Evolutionary conservation across 1,140 invertebrate species (phyloP).

Genomic region (Popillia japonica): DNA sequence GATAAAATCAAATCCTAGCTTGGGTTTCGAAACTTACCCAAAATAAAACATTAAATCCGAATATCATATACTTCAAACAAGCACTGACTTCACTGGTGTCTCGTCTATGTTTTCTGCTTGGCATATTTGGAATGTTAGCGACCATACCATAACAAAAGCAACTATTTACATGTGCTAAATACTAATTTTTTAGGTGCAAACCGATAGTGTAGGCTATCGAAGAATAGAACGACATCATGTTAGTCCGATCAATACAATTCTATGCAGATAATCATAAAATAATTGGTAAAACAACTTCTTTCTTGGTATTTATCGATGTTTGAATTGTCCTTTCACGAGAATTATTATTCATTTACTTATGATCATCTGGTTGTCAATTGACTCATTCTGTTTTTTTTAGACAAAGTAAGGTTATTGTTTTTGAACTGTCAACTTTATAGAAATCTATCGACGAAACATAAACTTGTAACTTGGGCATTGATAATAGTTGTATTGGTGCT

Average conservation of each 20-base stretch:
- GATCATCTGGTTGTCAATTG: neutral
- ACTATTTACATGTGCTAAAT: slow-evolving; percentile 7
- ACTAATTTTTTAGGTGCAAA: neutral
- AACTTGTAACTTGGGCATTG: too few relatives aligned
- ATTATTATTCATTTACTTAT: neutral
- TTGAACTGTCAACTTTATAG: neutral
- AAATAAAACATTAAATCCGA: slow-evolving; percentile 96
- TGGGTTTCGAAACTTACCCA: slow-evolving; percentile 73
- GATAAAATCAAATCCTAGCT: neutral
- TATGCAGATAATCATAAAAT: neutral
- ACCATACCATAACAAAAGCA: slow-evolving; percentile 47
- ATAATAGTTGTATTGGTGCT: too few relatives aligned
- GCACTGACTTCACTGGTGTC: slow-evolving; percentile 95
- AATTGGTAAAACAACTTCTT: neutral
- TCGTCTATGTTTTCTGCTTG: slow-evolving; percentile 76
- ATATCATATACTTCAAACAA: slow-evolving; percentile 96
- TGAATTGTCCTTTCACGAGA: neutral
- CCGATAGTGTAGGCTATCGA: neutral
- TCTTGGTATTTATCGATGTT: neutral
- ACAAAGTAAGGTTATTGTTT: slow-evolving; percentile 6
- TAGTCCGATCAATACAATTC: neutral
- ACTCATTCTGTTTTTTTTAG: neutral
- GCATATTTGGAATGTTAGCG: slow-evolving; percentile 64
- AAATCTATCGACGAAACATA: too few relatives aligned
- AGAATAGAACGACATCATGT: neutral